These are phyloP conservation scores for Zophobas atratus DNA, from an alignment of 1,140 invertebrate species.

Conservation along the genomic window DNA sequence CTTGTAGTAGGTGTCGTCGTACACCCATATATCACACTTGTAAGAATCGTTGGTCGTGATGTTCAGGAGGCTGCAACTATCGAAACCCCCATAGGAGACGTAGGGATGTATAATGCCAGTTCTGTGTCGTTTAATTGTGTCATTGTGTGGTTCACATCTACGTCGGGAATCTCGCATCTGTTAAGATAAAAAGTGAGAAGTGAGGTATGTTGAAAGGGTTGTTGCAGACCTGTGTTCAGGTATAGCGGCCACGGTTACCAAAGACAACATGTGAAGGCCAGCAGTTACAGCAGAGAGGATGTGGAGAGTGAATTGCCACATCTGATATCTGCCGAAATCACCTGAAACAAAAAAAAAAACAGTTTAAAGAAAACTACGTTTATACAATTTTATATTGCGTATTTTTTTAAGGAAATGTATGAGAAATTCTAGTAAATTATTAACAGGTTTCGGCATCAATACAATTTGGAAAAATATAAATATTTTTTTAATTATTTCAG, in stretches of 20 bases:
- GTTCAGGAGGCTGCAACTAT: slow-evolving; percentile 74
- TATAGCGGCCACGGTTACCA: slow-evolving; percentile 84
- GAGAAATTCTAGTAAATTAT: too few species aligned
- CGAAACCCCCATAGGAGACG: slow-evolving; percentile 68
- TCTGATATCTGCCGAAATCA: slow-evolving; percentile 86
- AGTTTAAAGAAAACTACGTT: slow-evolving; percentile 3
- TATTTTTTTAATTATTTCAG: too few species aligned
- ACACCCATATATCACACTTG: slow-evolving; percentile 78
- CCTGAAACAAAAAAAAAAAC: slow-evolving; percentile 71
- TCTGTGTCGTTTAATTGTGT: slow-evolving; percentile 68
- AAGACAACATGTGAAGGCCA: slow-evolving; percentile 84
- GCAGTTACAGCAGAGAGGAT: slow-evolving; percentile 83
- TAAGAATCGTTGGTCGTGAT: slow-evolving; percentile 67
- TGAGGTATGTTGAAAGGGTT: background rate
- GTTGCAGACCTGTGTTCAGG: slow-evolving; percentile 78
- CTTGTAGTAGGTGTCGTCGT: slow-evolving; percentile 79
- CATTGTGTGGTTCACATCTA: slow-evolving; percentile 71
- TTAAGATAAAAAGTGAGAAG: slow-evolving; percentile 52
- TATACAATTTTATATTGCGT: slow-evolving; percentile 14
- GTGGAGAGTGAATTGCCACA: slow-evolving; percentile 81
- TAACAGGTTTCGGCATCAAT: too few species aligned
- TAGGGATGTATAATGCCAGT: slow-evolving; percentile 72
- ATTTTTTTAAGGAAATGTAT: too few species aligned
- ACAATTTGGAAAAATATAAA: too few species aligned
- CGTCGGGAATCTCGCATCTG: slow-evolving; percentile 77